A percentile compares a stretch with the other conserved stretches of the same genome.
These are phyloP conservation scores for Chrysoperla carnea DNA, from an alignment of 1,140 invertebrate species.

Conservation along the genomic window DNA sequence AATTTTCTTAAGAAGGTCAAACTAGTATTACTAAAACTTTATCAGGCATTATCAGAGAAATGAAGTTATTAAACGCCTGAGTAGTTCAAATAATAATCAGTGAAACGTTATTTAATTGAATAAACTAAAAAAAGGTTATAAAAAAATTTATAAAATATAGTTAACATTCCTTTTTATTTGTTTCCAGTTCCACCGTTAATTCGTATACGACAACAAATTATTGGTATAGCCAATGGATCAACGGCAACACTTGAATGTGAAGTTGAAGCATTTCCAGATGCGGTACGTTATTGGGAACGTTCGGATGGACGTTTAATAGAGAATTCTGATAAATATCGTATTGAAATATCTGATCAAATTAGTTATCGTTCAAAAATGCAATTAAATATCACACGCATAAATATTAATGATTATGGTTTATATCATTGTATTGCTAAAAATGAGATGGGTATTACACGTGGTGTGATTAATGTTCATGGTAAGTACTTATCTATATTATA, in stretches of 20 bases:
- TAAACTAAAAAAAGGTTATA: too few species aligned
- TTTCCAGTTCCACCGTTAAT: constrained; percentile 64
- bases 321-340: constrained; percentile 45
- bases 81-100: too few species aligned
- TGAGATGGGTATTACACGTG: constrained; percentile 54
- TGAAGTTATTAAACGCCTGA: too few species aligned
- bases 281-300: constrained; percentile 69
- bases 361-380: constrained; percentile 40
- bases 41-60: too few species aligned
- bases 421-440: constrained; percentile 78
- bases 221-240: constrained; percentile 49
- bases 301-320: constrained; percentile 56
- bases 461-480: constrained; percentile 57
- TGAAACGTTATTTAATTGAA: too few species aligned
- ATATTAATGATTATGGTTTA: constrained; percentile 39
- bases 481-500: constrained; percentile 21
- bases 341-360: constrained; percentile 18
- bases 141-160: too few species aligned
- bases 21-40: too few species aligned
- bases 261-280: constrained; percentile 75
- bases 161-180: too few species aligned
- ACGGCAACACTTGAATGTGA: constrained; percentile 62
- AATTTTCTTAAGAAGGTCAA: too few species aligned
- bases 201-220: constrained; percentile 51
- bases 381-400: constrained; percentile 50